Conservation (phyloP, 2,797 vertebrate species). For the Pangasius djambal region DNA sequence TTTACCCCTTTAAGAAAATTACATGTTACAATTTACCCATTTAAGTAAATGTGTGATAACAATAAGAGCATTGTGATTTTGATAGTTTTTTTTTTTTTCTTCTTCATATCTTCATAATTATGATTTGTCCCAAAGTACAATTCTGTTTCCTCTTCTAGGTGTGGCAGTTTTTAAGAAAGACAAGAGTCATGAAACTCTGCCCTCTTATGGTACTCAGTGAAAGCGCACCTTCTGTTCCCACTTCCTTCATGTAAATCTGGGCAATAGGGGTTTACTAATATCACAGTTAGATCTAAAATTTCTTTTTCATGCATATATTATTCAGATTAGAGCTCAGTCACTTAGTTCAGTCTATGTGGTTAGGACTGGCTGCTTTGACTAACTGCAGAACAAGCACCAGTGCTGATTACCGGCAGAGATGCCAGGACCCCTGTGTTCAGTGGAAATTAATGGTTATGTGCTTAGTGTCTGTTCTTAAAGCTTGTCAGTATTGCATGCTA, state of each 20-base stretch:
- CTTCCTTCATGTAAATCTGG: constrained; percentile 43
- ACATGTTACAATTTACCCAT: not conserved
- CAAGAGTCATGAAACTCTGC: constrained; percentile 58
- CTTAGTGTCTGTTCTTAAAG: not conserved
- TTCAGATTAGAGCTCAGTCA: not conserved
- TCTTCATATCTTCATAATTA: not conserved
- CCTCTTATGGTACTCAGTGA: constrained; percentile 57
- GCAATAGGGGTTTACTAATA: constrained; percentile 24
- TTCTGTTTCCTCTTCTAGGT: constrained; percentile 63
- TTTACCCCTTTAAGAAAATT: not conserved
- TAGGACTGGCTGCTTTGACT: constrained; percentile 10
- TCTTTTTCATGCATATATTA: not conserved
- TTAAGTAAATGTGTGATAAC: not conserved
- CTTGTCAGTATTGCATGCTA: constrained; percentile 8
- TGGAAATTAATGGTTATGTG: not conserved
- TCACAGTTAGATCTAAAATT: constrained; percentile 6
- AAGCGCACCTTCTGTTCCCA: constrained; percentile 21
- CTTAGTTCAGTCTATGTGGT: not conserved
- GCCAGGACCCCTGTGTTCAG: not conserved
- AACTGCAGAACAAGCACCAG: not conserved
- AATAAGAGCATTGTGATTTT: not conserved
- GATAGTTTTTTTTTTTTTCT: not conserved
- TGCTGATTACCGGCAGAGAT: not conserved
- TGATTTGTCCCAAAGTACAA: constrained; percentile 42
- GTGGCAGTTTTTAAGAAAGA: constrained; percentile 62